These are phyloP conservation scores for cat (Felis catus) DNA, from an alignment of 2,113 vertebrate species.

Conservation along the genomic window F.catus_Fca126_mat1.0 CM031419.1:123965001-123965500, in stretches of 20 bases:
- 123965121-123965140: neutral
- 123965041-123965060: neutral
- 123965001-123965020: neutral
- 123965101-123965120: neutral
- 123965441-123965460: neutral
- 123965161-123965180: neutral
- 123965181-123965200: too few relatives aligned
- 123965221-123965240: neutral
- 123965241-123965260: neutral
- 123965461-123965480: neutral
- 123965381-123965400: neutral
- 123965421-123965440: neutral
- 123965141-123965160: neutral
- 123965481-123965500: neutral
- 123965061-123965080: neutral
- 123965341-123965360: neutral
- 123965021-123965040: neutral
- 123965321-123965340: neutral
- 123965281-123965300: neutral
- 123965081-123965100: neutral
- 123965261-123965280: neutral
- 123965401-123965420: neutral
- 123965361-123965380: neutral
- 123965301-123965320: neutral
- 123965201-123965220: neutral